Base-by-base conservation (phyloP, 2,113 vertebrate species). In the Toxostoma redivivum region DNA sequence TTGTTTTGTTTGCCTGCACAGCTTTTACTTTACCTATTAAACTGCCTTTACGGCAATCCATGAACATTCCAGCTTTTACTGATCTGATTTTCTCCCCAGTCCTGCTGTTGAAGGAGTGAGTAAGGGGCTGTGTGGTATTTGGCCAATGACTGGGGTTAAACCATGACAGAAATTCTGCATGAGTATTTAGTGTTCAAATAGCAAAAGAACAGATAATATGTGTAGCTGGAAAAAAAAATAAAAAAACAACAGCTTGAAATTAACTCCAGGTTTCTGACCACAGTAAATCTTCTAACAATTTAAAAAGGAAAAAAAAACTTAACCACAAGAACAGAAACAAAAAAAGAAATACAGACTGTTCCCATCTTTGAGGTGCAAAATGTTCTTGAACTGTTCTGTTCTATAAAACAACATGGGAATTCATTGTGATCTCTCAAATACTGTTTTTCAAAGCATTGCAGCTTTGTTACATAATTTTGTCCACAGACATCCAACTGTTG, bases 321-420 rank as follows among this genome's bases (percentile, higher is more conserved):
- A 93, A 51, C 64, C 61, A 71, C 33, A 60, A 72, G 83, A 13
- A 56, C 45, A 73, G 42, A 33, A 31, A 33, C 25, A 56, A 35
- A 86, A 66, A 58, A 48, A 82, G 76, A 95, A 92, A 95, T 93
- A 97, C 93, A 97, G 94, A 93, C 42, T 90, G 58, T 95, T 97
- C 84, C 94, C 77, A 57, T 81, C 77, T 96, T 93, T 92, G 92
- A 92, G 94, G 95, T 81, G 96, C 81, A 96, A 74, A 72, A 96
- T 96, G 87, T 97, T 97, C 97, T 92, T 94, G 81, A 97, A 96
- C 66, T 91, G 47, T 90, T 88, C 72, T 90, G 89, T 95, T 96
- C 70, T 92, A 61, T 79, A 94, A 83, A 82, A 53, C 89, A 71
- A 93, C 92, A 77, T 96, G 78, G 95, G 97, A 98, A 97, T 96